Conservation (phyloP, 2,113 vertebrate species). For the Centropus bengalensis region DNA sequence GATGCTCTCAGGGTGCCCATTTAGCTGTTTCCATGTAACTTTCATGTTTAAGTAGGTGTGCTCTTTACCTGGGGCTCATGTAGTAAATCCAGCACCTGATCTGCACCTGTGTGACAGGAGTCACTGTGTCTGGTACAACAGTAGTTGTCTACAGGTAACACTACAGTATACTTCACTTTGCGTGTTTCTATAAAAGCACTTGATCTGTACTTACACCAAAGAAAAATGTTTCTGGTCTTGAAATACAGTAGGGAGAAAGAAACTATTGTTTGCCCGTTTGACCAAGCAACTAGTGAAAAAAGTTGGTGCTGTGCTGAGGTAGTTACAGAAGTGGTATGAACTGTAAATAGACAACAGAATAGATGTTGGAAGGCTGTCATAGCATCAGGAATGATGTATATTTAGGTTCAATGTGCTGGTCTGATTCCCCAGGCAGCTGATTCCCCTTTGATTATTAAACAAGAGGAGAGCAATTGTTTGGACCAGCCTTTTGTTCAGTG, state of each 20-base stretch:
- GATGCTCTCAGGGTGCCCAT: accelerated
- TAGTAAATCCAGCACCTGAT: neutral
- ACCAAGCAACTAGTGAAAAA: neutral
- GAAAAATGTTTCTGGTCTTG: neutral
- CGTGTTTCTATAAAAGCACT: neutral
- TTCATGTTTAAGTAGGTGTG: neutral
- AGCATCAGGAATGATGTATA: neutral
- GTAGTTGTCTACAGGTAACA: neutral
- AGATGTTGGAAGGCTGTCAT: neutral
- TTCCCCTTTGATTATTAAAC: neutral
- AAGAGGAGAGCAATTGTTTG: neutral
- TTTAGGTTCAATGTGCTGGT: neutral
- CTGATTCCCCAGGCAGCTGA: neutral
- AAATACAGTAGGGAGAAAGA: neutral
- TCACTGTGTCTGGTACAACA: accelerated
- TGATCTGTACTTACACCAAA: neutral
- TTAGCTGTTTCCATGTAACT: neutral
- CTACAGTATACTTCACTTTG: neutral
- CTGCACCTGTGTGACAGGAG: neutral
- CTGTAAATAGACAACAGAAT: neutral
- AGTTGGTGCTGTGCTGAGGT: neutral
- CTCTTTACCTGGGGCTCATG: neutral
- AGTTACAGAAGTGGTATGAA: neutral
- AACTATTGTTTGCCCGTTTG: neutral
- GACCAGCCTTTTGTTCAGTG: neutral